Evolutionary conservation across 2,888 invertebrate genomes (phyloP).

Genomic region (Hecatera dysodea): DNA sequence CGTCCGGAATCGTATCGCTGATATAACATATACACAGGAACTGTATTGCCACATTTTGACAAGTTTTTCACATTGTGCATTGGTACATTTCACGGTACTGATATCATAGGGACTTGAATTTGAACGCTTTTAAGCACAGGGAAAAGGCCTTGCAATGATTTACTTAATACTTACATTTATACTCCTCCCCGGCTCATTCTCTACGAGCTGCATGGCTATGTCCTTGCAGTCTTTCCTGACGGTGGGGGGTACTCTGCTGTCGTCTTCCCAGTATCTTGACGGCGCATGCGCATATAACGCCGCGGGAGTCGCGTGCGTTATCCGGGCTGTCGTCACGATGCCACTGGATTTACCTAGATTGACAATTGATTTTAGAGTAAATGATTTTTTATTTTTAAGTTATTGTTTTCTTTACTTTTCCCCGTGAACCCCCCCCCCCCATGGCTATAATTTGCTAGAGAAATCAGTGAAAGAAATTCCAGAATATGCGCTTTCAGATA

Average conservation of each 20-base stretch:
- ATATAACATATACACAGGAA: too few relatives aligned
- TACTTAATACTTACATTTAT: constrained; percentile 91
- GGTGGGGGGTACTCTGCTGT: constrained; percentile 93
- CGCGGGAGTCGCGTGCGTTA: constrained; percentile 95
- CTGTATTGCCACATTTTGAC: too few relatives aligned
- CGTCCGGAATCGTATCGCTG: too few relatives aligned
- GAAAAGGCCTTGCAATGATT: background rate
- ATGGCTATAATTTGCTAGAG: too few relatives aligned
- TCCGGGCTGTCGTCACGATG: constrained; percentile 94
- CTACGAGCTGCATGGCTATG: constrained; percentile 94
- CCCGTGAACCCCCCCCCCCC: too few relatives aligned
- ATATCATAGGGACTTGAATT: too few relatives aligned
- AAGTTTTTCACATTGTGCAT: too few relatives aligned
- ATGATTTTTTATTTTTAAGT: background rate
- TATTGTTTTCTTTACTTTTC: background rate
- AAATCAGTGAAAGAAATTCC: too few relatives aligned
- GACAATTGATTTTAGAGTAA: background rate
- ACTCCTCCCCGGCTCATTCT: constrained; percentile 94
- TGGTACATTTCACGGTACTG: too few relatives aligned
- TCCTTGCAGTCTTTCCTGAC: constrained; percentile 94
- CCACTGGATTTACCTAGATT: constrained; percentile 95
- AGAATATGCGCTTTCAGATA: too few relatives aligned
- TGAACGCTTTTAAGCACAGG: too few relatives aligned
- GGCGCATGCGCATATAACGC: constrained; percentile 94
- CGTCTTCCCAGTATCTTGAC: constrained; percentile 95